Conservation (phyloP, 2,888 invertebrate genomes). For the Actias luna region DNA sequence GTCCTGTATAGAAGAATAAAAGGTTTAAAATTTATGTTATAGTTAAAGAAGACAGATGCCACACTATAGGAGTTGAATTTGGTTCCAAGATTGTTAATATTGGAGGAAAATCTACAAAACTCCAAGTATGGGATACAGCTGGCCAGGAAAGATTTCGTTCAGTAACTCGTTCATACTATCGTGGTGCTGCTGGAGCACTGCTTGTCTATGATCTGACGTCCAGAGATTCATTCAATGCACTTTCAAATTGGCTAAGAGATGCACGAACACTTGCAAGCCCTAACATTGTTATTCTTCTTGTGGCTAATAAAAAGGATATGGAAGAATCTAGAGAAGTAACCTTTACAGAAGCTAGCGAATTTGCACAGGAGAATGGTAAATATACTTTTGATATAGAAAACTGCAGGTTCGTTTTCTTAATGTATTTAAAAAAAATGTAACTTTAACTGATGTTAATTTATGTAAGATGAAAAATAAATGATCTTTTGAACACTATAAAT, state of each 20-base stretch:
- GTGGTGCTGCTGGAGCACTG: constrained; percentile 95
- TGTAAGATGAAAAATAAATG: background rate
- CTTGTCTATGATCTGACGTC: constrained; percentile 95
- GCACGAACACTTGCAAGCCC: constrained; percentile 90
- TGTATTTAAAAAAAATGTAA: no score
- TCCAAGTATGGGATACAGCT: constrained; percentile 95
- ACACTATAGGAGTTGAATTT: constrained; percentile 93
- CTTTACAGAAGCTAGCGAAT: constrained; percentile 90
- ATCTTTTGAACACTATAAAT: background rate
- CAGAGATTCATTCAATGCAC: constrained; percentile 95
- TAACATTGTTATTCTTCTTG: constrained; percentile 89
- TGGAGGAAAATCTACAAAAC: constrained; percentile 90
- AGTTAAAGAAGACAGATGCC: constrained; percentile 92
- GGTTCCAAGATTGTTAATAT: constrained; percentile 93
- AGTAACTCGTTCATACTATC: constrained; percentile 91
- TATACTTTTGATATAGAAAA: background rate
- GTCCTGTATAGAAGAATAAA: background rate
- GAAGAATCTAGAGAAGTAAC: constrained; percentile 91
- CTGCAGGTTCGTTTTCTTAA: background rate
- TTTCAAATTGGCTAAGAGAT: constrained; percentile 93
- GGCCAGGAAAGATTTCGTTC: constrained; percentile 99
- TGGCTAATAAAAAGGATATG: constrained; percentile 92
- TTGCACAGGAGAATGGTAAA: constrained; percentile 93
- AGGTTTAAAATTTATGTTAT: constrained; percentile 26
- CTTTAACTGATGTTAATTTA: no score